phyloP scores from a whole-genome alignment of 1,140 invertebrate species.

The Cyrtorhinus lividipennis region DNA sequence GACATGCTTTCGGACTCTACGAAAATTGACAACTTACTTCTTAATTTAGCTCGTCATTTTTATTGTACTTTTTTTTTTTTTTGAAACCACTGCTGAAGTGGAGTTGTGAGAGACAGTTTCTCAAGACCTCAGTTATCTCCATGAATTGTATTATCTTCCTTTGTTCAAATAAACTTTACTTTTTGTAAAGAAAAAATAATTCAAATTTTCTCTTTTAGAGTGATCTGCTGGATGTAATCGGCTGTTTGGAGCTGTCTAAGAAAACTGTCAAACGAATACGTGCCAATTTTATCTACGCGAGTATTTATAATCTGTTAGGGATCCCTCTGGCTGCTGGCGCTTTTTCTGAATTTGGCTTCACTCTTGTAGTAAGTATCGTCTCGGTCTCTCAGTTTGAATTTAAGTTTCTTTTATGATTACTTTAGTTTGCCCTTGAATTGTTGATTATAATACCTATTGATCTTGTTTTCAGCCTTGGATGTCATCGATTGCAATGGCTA shows the following conservation, averaged over 20 bases:
- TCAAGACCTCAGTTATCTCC: no score
- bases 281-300: slow-evolving; percentile 95
- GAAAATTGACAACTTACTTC: no score
- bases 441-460: slow-evolving; percentile 12
- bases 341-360: slow-evolving; percentile 72
- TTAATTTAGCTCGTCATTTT: no score
- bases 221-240: slow-evolving; percentile 91
- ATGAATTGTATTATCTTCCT: no score
- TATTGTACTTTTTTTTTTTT: no score
- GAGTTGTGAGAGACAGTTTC: no score
- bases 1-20: no score
- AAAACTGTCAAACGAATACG: slow-evolving; percentile 83
- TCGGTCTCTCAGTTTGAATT: no score
- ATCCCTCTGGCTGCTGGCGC: slow-evolving; percentile 94
- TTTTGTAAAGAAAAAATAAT: background rate
- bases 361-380: slow-evolving; percentile 39
- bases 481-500: slow-evolving; percentile 97
- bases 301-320: slow-evolving; percentile 91
- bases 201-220: slow-evolving; percentile 46
- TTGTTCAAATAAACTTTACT: background rate
- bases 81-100: no score
- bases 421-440: background rate
- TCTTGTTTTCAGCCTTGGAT: slow-evolving; percentile 84
- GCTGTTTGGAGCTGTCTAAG: slow-evolving; percentile 82
- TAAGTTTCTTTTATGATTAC: background rate